phyloP scores from a whole-genome alignment of 2,797 vertebrate species.

The Coilia nasus region DNA sequence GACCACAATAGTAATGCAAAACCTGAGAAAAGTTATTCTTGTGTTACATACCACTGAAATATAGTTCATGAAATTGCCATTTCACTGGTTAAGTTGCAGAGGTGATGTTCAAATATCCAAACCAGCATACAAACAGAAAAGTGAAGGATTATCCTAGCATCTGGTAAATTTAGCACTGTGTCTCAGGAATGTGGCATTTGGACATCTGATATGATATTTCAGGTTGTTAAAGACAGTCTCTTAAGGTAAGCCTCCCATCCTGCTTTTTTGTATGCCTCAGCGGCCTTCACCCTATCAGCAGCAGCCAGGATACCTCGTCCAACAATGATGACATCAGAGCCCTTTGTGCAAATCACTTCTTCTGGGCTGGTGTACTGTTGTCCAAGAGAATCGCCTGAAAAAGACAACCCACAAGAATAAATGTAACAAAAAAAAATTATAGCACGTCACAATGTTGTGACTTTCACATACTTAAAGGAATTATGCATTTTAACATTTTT shows the following conservation, averaged over 20 bases:
- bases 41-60: neutral
- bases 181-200: neutral
- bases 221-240: conserved; percentile 62
- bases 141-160: neutral
- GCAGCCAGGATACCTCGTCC: conserved; percentile 87
- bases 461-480: too few relatives aligned
- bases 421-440: too few relatives aligned
- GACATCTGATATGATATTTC: conserved; percentile 32
- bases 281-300: conserved; percentile 73
- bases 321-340: conserved; percentile 93
- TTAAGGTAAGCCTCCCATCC: conserved; percentile 88
- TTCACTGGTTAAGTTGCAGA: neutral
- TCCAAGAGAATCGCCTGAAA: conserved; percentile 85
- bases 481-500: too few relatives aligned
- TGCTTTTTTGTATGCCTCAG: conserved; percentile 83
- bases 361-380: conserved; percentile 88
- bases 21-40: neutral
- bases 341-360: conserved; percentile 81
- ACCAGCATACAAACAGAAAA: neutral
- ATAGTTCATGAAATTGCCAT: neutral
- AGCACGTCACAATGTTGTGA: neutral
- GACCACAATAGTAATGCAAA: neutral
- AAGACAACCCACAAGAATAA: neutral
- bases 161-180: neutral
- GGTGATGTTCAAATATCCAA: neutral